phyloP scores from a whole-genome alignment of 2,113 vertebrate genomes.

The Xenopus borealis region DNA sequence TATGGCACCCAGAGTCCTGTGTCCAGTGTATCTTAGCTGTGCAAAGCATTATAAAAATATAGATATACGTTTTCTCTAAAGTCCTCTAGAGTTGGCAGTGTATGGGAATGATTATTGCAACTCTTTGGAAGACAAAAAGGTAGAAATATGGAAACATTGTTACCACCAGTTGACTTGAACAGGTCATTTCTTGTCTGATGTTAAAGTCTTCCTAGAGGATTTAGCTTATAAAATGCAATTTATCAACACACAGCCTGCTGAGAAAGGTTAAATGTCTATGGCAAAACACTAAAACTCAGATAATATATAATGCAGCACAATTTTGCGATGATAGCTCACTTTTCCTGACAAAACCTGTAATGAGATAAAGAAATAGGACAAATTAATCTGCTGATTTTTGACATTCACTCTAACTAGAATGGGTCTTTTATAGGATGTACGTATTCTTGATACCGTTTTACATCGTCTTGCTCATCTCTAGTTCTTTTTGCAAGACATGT shows the following conservation, averaged over 20 bases:
- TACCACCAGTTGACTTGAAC: background rate
- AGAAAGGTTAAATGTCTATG: constrained; percentile 62
- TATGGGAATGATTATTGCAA: too few species aligned
- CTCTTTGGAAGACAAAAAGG: too few species aligned
- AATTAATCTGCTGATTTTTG: constrained; percentile 63
- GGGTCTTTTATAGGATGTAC: constrained; percentile 49
- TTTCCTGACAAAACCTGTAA: constrained; percentile 69
- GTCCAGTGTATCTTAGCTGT: too few species aligned
- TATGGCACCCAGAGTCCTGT: too few species aligned
- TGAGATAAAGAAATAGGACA: constrained; percentile 68
- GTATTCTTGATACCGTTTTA: constrained; percentile 40
- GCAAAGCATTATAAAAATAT: too few species aligned
- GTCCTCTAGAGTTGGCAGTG: too few species aligned
- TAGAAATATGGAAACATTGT: too few species aligned
- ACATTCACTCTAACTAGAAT: constrained; percentile 55
- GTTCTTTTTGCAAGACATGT: background rate
- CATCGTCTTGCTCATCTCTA: background rate
- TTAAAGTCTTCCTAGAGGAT: background rate
- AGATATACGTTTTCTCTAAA: too few species aligned
- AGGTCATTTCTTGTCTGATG: background rate
- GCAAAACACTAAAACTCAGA: constrained; percentile 60
- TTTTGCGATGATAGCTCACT: constrained; percentile 64
- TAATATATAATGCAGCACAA: constrained; percentile 62
- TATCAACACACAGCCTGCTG: constrained; percentile 52
- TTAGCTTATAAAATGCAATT: constrained; percentile 54